phyloP scores from a whole-genome alignment of 2,113 vertebrate genomes.

The Orthonyx spaldingii region DNA sequence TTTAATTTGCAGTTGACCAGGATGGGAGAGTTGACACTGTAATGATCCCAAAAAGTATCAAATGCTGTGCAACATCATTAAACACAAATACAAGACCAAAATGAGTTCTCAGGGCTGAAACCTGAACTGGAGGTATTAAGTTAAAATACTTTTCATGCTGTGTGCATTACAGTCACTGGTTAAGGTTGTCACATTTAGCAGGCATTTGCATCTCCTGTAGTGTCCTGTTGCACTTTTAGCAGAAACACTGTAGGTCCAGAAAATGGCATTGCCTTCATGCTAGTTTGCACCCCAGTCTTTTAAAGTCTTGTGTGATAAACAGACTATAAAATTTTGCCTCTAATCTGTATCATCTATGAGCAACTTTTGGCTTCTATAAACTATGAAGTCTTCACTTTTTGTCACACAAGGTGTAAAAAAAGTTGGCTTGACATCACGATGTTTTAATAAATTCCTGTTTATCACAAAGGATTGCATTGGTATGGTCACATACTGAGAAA shows the following conservation, averaged over 20 bases:
- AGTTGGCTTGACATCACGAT: neutral
- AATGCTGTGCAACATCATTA: neutral
- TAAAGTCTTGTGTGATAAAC: neutral
- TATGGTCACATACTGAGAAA: neutral
- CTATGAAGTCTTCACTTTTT: neutral
- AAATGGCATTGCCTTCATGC: neutral
- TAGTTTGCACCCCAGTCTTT: neutral
- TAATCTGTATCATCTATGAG: neutral
- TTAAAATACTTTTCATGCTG: neutral
- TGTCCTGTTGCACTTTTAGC: neutral
- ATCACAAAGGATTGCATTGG: neutral
- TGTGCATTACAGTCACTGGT: neutral
- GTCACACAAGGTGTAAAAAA: neutral
- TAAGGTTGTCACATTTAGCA: neutral
- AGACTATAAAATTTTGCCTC: neutral
- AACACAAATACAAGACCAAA: neutral
- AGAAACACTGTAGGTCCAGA: neutral
- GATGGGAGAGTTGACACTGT: neutral
- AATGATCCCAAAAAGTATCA: neutral
- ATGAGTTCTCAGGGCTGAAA: conserved; percentile 14
- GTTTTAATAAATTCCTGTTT: neutral
- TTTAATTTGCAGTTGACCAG: conserved; percentile 38
- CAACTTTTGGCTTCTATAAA: neutral
- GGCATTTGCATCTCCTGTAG: neutral
- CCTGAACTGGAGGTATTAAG: conserved; percentile 8